These are phyloP conservation scores for Bostrychus sinensis DNA, from an alignment of 2,113 vertebrate genomes.

Conservation along the genomic window DNA sequence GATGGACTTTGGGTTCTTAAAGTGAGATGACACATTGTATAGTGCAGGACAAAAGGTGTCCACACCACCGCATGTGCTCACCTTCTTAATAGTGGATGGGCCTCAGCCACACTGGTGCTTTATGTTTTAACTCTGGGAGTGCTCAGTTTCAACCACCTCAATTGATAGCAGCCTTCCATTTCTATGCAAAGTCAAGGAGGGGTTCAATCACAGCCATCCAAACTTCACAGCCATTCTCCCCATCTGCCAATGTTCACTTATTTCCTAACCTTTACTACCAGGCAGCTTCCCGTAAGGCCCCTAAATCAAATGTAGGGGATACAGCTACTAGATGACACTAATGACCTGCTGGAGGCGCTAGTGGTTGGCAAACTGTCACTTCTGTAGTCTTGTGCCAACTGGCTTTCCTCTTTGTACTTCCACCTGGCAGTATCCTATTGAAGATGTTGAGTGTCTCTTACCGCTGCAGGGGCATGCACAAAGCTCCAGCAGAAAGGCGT, in stretches of 20 bases:
- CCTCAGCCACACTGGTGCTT: conserved; percentile 74
- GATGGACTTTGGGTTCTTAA: neutral
- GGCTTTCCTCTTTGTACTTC: conserved; percentile 49
- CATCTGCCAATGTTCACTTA: conserved; percentile 47
- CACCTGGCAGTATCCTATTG: conserved; percentile 42
- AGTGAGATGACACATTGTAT: neutral
- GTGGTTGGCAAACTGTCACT: conserved; percentile 31
- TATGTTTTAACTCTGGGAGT: conserved; percentile 68
- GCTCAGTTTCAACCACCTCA: conserved; percentile 71
- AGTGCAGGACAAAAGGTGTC: conserved; percentile 2
- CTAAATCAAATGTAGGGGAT: conserved; percentile 32
- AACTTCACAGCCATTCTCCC: conserved; percentile 36
- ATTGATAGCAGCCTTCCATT: conserved; percentile 75
- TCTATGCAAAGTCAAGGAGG: conserved; percentile 82
- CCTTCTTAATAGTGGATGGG: conserved; percentile 49
- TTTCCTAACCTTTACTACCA: conserved; percentile 52
- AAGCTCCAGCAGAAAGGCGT: conserved; percentile 31
- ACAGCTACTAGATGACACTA: conserved; percentile 52
- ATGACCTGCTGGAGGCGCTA: conserved; percentile 54
- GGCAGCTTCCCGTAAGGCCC: conserved; percentile 63
- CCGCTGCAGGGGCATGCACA: conserved; percentile 28
- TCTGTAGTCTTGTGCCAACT: conserved; percentile 62
- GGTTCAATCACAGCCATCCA: conserved; percentile 62
- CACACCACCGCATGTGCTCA: conserved; percentile 34
- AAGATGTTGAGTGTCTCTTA: conserved; percentile 16